A percentile compares a stretch with the other conserved stretches of the same genome.
Evolutionary conservation across 2,888 invertebrate genomes (phyloP).

Genomic region (Leptinotarsa peninsularis): DNA sequence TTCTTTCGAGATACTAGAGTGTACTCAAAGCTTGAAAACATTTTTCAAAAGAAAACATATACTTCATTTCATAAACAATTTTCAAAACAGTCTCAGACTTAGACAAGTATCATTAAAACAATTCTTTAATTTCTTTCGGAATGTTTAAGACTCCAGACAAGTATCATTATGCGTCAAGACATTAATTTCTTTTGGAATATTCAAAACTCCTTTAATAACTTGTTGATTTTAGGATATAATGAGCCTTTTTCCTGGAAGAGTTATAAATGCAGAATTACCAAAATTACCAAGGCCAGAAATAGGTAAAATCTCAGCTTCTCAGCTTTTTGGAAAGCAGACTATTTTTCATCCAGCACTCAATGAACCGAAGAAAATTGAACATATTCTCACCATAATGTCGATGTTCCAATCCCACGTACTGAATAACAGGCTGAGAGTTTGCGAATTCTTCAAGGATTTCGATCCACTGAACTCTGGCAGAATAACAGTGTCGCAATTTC

Average conservation of each 20-base stretch:
- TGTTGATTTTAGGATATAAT: conserved; percentile 64
- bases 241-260: conserved; percentile 72
- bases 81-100: too few relatives aligned
- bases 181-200: not conserved
- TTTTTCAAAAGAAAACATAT: too few relatives aligned
- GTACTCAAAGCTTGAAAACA: too few relatives aligned
- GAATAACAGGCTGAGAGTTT: conserved; percentile 74
- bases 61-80: too few relatives aligned
- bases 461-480: conserved; percentile 77
- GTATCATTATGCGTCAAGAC: too few relatives aligned
- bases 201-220: not conserved
- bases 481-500: conserved; percentile 78
- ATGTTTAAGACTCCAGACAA: too few relatives aligned
- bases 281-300: conserved; percentile 77
- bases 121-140: too few relatives aligned
- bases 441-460: conserved; percentile 80
- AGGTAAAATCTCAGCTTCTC: conserved; percentile 64
- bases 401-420: conserved; percentile 77
- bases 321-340: conserved; percentile 69
- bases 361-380: conserved; percentile 67
- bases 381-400: conserved; percentile 71
- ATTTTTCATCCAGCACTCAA: conserved; percentile 73
- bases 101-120: too few relatives aligned
- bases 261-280: conserved; percentile 77
- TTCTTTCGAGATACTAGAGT: too few relatives aligned